Percentiles rank a stretch among this genome's conserved stretches.
Conservation (phyloP, 2,888 invertebrate species). For the Myathropa florea region DNA sequence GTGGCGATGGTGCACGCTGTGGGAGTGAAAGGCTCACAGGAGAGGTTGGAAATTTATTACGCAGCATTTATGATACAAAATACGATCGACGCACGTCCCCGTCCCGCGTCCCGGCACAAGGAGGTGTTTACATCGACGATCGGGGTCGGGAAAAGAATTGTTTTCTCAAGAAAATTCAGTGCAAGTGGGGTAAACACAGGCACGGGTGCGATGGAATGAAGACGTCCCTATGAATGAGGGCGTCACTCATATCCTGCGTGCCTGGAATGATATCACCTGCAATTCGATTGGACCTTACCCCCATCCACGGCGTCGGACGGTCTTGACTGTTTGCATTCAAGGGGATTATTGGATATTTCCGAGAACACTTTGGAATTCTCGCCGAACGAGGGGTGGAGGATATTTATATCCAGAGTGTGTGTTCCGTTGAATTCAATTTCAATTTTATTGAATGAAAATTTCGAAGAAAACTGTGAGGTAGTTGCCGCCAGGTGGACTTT, state of each 20-base stretch:
- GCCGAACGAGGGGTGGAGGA: neutral
- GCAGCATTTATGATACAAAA: constrained; percentile 34
- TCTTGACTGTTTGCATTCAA: constrained; percentile 17
- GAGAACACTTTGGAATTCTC: constrained; percentile 42
- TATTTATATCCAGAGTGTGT: neutral
- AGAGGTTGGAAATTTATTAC: constrained; percentile 40
- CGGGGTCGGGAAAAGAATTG: neutral
- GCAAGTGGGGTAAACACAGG: neutral
- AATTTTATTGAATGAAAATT: constrained; percentile 39
- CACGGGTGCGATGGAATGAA: constrained; percentile 3
- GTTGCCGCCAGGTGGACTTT: constrained; percentile 24
- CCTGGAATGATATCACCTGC: constrained; percentile 31
- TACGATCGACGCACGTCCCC: neutral
- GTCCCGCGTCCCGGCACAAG: neutral
- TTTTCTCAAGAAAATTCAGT: neutral
- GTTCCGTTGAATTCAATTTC: constrained; percentile 39
- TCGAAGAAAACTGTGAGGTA: neutral
- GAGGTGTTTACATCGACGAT: neutral
- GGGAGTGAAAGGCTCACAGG: constrained; percentile 3
- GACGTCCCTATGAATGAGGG: neutral
- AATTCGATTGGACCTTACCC: constrained; percentile 14
- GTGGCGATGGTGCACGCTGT: constrained; percentile 3
- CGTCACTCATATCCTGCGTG: constrained; percentile 30
- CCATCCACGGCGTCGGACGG: neutral
- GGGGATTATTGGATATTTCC: constrained; percentile 56